These are phyloP conservation scores for Rhabdomys pumilio DNA, from an alignment of 2,797 vertebrate genomes.

Conservation along the genomic window DNA sequence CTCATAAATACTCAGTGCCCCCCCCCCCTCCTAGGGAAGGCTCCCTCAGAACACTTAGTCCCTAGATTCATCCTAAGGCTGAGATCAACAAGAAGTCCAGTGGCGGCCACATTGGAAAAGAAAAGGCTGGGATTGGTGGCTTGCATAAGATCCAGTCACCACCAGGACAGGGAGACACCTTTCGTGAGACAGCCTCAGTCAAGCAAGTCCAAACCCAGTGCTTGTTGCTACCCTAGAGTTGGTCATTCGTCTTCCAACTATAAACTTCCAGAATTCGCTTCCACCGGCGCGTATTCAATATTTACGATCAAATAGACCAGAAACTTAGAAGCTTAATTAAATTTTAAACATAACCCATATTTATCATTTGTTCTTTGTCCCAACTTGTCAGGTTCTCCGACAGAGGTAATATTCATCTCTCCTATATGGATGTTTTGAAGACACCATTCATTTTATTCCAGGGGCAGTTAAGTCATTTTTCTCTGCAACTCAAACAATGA, in stretches of 20 bases:
- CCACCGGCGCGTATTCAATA: conserved; percentile 4
- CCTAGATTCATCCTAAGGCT: neutral
- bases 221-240: neutral
- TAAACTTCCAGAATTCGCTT: conserved; percentile 49
- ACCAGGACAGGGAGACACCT: neutral
- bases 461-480: neutral
- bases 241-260: conserved; percentile 19
- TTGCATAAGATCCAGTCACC: neutral
- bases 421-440: conserved; percentile 16
- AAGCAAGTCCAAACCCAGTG: conserved; percentile 10
- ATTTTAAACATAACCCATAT: conserved; percentile 67
- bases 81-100: neutral
- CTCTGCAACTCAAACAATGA: conserved; percentile 7
- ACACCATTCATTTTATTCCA: conserved; percentile 42
- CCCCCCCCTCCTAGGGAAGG: neutral
- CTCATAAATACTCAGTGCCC: neutral
- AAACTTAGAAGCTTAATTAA: conserved; percentile 52
- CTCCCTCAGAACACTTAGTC: neutral
- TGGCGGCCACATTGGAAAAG: neutral
- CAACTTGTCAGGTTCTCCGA: conserved; percentile 28
- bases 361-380: conserved; percentile 62
- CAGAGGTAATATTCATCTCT: conserved; percentile 36
- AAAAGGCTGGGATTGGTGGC: neutral
- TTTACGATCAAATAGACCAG: conserved; percentile 32
- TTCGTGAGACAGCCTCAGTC: neutral